Evolutionary conservation across 53 echinoderm and acorn worm genomes (phyloP).

Genomic region (Holothuria leucospilota): DNA sequence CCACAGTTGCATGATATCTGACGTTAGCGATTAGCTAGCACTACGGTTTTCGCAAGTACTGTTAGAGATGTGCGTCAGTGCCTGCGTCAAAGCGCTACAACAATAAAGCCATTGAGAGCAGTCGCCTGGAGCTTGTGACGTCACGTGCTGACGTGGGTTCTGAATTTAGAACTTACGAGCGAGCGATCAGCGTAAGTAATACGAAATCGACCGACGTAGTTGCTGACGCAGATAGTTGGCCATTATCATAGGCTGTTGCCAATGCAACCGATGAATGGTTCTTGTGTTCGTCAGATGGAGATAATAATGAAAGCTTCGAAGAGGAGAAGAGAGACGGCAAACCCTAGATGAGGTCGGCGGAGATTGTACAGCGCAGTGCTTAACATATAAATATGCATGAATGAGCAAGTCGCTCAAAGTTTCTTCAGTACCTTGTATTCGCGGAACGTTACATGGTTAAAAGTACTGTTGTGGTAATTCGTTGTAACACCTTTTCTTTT

Average conservation of each 20-base stretch:
- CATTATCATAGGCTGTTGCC: constrained; percentile 31
- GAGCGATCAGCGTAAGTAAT: constrained; percentile 36
- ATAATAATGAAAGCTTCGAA: too few relatives aligned
- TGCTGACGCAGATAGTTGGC: constrained; percentile 2
- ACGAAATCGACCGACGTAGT: constrained; percentile 33
- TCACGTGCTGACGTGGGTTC: constrained; percentile 25
- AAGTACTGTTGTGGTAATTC: too few relatives aligned
- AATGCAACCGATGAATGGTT: constrained; percentile 1
- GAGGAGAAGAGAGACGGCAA: too few relatives aligned
- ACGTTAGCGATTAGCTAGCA: constrained; percentile 47
- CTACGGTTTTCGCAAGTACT: constrained; percentile 36
- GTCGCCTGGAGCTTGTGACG: constrained; percentile 42
- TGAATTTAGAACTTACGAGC: constrained; percentile 38
- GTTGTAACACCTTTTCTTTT: too few relatives aligned
- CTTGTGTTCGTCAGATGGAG: too few relatives aligned
- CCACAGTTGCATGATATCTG: constrained; percentile 42
- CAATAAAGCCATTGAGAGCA: constrained; percentile 33
- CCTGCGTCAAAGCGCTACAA: constrained; percentile 34
- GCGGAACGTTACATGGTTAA: too few relatives aligned
- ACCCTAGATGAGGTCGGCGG: too few relatives aligned
- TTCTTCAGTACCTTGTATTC: too few relatives aligned
- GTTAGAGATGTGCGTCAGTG: constrained; percentile 24
- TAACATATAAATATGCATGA: too few relatives aligned
- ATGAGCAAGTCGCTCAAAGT: too few relatives aligned
- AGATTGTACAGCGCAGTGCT: too few relatives aligned